Percentiles rank a stretch among this genome's conserved stretches.
These are phyloP conservation scores for Chitala chitala DNA, from an alignment of 2,113 vertebrate genomes.

Conservation along the genomic window DNA sequence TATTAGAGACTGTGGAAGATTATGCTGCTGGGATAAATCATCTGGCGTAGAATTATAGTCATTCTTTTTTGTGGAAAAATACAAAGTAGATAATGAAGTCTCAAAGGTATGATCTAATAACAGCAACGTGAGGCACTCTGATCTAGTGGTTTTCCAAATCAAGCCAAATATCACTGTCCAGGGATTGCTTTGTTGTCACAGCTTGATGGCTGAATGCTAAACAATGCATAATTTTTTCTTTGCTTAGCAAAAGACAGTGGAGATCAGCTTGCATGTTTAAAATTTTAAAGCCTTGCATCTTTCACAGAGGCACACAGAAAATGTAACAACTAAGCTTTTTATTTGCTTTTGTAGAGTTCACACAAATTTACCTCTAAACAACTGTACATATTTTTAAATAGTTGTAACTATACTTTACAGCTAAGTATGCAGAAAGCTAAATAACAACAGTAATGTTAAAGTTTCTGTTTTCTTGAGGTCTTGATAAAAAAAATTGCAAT, in stretches of 20 bases:
- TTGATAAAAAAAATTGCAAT: too few species aligned
- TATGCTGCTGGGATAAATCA: background rate
- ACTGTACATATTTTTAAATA: too few species aligned
- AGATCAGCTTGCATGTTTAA: too few species aligned
- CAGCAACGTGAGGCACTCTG: background rate
- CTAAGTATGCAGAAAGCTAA: too few species aligned
- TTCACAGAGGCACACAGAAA: background rate
- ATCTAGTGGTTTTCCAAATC: background rate
- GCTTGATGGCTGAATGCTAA: too few species aligned
- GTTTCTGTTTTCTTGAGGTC: too few species aligned
- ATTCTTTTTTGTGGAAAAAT: background rate
- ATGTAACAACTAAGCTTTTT: background rate
- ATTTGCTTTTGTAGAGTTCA: background rate
- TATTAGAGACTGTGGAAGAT: background rate
- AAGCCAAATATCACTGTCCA: background rate
- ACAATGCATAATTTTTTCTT: background rate
- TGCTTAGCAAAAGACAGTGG: too few species aligned
- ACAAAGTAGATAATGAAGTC: background rate
- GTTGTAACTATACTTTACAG: too few species aligned
- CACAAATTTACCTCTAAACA: too few species aligned
- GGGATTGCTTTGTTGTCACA: too few species aligned
- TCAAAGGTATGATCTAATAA: background rate
- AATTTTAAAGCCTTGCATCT: too few species aligned
- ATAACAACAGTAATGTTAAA: too few species aligned
- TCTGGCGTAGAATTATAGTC: background rate